phyloP scores from a whole-genome alignment of 2,113 vertebrate genomes.

The Chelonoidis abingdonii region DNA sequence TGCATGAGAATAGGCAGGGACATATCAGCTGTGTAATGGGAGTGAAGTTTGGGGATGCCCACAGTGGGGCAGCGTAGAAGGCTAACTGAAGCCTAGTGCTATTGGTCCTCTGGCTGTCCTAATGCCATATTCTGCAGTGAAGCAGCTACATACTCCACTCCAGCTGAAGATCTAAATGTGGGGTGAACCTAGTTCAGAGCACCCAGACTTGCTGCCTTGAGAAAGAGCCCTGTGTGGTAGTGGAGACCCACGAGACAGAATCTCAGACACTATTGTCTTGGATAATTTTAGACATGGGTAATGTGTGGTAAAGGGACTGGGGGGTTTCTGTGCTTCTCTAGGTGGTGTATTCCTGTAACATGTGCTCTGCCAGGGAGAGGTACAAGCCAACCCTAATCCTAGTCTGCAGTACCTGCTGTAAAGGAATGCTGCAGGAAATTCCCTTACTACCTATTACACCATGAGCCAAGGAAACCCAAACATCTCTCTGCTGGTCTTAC shows the following conservation, averaged over 20 bases:
- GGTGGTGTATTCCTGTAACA: too few species aligned
- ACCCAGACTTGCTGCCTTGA: not conserved
- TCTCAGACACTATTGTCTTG: not conserved
- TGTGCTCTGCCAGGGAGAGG: not conserved
- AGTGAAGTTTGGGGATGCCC: not conserved
- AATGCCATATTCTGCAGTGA: not conserved
- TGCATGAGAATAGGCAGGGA: not conserved
- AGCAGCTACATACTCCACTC: not conserved
- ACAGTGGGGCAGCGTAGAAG: not conserved
- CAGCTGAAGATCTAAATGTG: not conserved
- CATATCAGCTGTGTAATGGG: not conserved
- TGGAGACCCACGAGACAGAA: not conserved
- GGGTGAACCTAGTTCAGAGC: not conserved
- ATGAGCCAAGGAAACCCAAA: not conserved
- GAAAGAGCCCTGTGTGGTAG: not conserved
- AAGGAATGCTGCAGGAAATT: too few species aligned
- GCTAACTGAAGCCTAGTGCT: not conserved
- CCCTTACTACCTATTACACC: not conserved
- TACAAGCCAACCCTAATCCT: too few species aligned
- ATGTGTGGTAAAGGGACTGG: too few species aligned
- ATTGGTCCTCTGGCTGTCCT: not conserved
- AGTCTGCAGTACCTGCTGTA: too few species aligned
- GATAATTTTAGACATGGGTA: accelerated
- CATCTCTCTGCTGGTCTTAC: conserved; percentile 68
- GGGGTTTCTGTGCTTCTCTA: too few species aligned